Conservation (phyloP, 2,888 invertebrate species). For the Cerceris rybyensis region DNA sequence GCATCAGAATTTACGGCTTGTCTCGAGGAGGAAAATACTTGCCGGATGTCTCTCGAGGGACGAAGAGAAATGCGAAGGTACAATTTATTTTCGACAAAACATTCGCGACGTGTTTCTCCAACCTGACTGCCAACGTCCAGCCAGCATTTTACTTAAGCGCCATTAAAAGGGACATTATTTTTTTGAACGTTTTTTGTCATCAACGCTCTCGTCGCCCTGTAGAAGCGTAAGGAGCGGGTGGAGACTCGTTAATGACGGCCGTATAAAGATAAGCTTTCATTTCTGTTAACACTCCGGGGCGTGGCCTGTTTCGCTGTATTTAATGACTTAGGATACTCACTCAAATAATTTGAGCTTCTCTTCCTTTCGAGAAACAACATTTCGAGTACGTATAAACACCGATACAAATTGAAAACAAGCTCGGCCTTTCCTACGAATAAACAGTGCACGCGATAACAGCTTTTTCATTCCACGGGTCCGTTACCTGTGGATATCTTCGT, state of each 20-base stretch:
- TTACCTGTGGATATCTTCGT: not conserved
- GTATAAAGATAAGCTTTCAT: constrained; percentile 53
- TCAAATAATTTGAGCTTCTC: constrained; percentile 30
- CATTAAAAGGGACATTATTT: constrained; percentile 65
- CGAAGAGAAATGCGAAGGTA: constrained; percentile 18
- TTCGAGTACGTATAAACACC: no score
- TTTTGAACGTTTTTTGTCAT: constrained; percentile 59
- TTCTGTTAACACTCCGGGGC: constrained; percentile 40
- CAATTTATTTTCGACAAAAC: constrained; percentile 57
- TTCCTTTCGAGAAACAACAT: not conserved
- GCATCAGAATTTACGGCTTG: constrained; percentile 45
- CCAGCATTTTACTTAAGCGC: constrained; percentile 64
- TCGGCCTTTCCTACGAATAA: no score
- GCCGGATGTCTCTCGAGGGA: constrained; percentile 24
- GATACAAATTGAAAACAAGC: no score
- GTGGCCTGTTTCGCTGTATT: constrained; percentile 36
- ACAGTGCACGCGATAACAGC: no score
- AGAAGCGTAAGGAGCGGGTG: constrained; percentile 43
- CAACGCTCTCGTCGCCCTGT: constrained; percentile 46
- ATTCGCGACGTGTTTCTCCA: constrained; percentile 47
- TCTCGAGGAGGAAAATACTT: constrained; percentile 32
- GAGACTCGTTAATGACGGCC: constrained; percentile 58
- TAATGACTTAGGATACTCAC: constrained; percentile 47
- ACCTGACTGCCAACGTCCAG: constrained; percentile 42
- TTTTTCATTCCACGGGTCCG: no score